Evolutionary conservation across 1,140 invertebrate species (phyloP).

Genomic region (Drosophila nikananu): DNA sequence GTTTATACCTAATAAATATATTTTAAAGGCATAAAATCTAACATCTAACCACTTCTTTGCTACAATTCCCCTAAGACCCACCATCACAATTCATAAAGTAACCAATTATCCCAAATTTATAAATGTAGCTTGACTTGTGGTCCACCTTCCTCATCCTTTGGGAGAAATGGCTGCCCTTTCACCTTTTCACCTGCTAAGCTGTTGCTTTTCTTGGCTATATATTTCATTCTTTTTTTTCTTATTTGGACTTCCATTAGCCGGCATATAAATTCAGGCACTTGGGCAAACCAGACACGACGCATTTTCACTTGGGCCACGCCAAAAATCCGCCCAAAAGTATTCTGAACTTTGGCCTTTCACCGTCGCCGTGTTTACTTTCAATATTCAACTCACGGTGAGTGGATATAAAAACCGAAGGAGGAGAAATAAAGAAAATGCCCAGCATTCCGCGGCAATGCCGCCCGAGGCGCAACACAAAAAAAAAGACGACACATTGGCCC

Average conservation of each 20-base stretch:
- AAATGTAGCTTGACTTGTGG: not conserved
- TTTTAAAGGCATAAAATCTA: not conserved
- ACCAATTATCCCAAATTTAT: constrained; percentile 4
- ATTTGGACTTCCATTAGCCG: constrained; percentile 32
- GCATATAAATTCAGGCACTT: constrained; percentile 35
- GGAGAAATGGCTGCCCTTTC: constrained; percentile 25
- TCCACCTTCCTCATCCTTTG: not conserved
- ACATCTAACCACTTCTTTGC: not conserved
- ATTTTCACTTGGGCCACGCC: constrained; percentile 26
- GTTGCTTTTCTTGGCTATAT: constrained; percentile 24
- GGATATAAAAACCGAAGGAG: not conserved
- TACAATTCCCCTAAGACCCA: not conserved
- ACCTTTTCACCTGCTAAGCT: constrained; percentile 32
- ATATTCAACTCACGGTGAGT: constrained; percentile 28
- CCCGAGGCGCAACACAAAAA: constrained; percentile 5
- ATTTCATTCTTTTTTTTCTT: constrained; percentile 1
- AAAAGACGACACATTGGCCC: constrained; percentile 69
- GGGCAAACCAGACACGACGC: constrained; percentile 28
- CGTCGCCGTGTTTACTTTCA: constrained; percentile 26
- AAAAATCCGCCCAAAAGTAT: constrained; percentile 14
- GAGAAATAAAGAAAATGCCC: constrained; percentile 36
- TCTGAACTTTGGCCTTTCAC: constrained; percentile 49
- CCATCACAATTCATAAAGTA: not conserved
- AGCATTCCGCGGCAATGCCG: constrained; percentile 18
- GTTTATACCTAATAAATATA: not conserved